These are phyloP conservation scores for Lophius americanus DNA, from an alignment of 2,797 vertebrate species.

Conservation along the genomic window DNA sequence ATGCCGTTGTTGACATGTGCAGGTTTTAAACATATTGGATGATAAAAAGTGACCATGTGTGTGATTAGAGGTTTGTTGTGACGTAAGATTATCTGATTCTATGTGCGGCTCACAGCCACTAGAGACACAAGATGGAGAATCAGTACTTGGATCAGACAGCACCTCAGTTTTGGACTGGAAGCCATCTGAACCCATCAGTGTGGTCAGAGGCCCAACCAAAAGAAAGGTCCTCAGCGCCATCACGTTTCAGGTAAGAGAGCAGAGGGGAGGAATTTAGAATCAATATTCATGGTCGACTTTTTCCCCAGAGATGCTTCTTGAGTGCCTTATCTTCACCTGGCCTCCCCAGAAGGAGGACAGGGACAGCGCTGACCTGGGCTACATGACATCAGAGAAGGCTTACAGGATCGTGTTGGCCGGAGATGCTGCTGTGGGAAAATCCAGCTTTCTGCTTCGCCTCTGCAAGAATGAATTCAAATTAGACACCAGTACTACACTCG, in stretches of 20 bases:
- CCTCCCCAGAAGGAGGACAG: constrained; percentile 75
- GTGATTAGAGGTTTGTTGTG: not conserved
- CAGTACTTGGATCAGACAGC: constrained; percentile 80
- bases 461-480: constrained; percentile 96
- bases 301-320: not conserved
- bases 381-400: constrained; percentile 86
- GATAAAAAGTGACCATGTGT: not conserved
- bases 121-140: constrained; percentile 85
- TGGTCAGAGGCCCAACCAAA: constrained; percentile 63
- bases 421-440: constrained; percentile 95
- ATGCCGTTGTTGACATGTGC: no score
- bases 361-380: constrained; percentile 65
- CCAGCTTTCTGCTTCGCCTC: constrained; percentile 94
- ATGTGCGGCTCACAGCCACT: constrained; percentile 77
- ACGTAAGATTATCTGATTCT: not conserved
- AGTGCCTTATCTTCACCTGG: not conserved
- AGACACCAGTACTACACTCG: constrained; percentile 89
- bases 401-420: constrained; percentile 95
- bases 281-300: not conserved
- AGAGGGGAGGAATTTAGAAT: not conserved
- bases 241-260: constrained; percentile 79
- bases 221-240: constrained; percentile 88
- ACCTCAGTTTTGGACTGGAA: constrained; percentile 85
- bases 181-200: constrained; percentile 62
- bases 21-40: not conserved